Conservation (phyloP, 2,888 invertebrate species). For the Cantharis flavilabris region DNA sequence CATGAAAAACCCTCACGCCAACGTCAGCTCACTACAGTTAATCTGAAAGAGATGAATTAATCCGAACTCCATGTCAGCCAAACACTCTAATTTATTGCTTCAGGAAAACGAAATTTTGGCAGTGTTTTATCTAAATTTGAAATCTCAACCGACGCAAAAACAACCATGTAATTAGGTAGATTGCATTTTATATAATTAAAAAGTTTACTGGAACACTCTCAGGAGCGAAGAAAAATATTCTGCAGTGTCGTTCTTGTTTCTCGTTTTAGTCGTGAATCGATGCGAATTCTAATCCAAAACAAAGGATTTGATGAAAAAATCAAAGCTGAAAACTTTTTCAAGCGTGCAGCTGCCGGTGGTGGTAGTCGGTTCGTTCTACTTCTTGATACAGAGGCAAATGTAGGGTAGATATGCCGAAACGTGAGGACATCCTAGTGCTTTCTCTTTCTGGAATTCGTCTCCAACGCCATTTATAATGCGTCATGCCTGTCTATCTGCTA, state of each 20-base stretch:
- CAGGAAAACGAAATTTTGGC: conserved; percentile 57
- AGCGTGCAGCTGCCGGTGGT: neutral
- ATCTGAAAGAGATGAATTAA: conserved; percentile 59
- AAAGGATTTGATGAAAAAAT: neutral
- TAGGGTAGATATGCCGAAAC: conserved; percentile 37
- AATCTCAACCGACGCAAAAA: conserved; percentile 48
- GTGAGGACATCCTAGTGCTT: conserved; percentile 25
- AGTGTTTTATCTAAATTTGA: conserved; percentile 58
- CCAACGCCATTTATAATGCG: conserved; percentile 58
- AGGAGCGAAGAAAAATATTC: conserved; percentile 6
- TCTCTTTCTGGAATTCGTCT: conserved; percentile 52
- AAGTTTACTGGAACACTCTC: conserved; percentile 40
- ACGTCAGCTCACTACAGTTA: conserved; percentile 55
- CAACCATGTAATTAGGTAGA: conserved; percentile 55
- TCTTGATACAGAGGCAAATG: conserved; percentile 11
- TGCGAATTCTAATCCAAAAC: conserved; percentile 34
- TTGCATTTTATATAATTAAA: conserved; percentile 56
- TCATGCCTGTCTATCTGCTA: conserved; percentile 57
- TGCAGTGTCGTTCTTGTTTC: neutral
- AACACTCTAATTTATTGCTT: conserved; percentile 54
- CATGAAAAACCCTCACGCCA: conserved; percentile 45
- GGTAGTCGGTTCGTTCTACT: neutral
- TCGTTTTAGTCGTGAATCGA: conserved; percentile 1
- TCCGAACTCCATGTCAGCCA: conserved; percentile 55
- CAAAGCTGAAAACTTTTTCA: neutral